A percentile compares a stretch with the other conserved stretches of the same genome.
Evolutionary conservation across 2,113 vertebrate genomes (phyloP).

Genomic region (Sorex fumeus): DNA sequence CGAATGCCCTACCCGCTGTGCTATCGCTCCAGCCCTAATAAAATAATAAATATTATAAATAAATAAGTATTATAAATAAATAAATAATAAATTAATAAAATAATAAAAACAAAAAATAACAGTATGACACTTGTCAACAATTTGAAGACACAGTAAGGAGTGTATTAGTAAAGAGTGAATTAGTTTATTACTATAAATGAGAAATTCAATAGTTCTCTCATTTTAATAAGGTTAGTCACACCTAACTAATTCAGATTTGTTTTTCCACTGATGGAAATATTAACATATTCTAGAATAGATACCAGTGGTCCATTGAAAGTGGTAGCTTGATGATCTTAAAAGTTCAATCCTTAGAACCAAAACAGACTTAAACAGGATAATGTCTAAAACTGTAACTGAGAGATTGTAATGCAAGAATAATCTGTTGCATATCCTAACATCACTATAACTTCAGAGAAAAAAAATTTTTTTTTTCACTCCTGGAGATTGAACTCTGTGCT

Average conservation of each 20-base stretch:
- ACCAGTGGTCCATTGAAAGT: background rate
- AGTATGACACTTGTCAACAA: background rate
- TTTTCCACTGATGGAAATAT: background rate
- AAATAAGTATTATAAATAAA: no score
- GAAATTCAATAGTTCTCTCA: background rate
- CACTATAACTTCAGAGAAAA: background rate
- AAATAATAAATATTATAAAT: no score
- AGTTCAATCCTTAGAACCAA: background rate
- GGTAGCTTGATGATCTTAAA: background rate
- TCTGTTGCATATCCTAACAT: background rate
- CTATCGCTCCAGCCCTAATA: no score
- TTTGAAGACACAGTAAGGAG: background rate
- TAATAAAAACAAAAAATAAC: no score
- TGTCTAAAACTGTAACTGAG: background rate
- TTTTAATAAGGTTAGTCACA: background rate
- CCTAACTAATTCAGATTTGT: background rate
- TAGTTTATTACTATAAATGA: background rate
- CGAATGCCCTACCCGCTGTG: no score
- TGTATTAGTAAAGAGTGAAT: background rate
- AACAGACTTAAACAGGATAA: background rate
- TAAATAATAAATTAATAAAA: no score
- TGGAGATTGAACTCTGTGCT: no score
- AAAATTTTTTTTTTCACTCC: no score
- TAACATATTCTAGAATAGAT: background rate
- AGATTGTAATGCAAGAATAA: background rate